Percentiles rank a stretch among this genome's conserved stretches.
Evolutionary conservation across 2,888 invertebrate genomes (phyloP).

Genomic region (Rotaria macrura): DNA sequence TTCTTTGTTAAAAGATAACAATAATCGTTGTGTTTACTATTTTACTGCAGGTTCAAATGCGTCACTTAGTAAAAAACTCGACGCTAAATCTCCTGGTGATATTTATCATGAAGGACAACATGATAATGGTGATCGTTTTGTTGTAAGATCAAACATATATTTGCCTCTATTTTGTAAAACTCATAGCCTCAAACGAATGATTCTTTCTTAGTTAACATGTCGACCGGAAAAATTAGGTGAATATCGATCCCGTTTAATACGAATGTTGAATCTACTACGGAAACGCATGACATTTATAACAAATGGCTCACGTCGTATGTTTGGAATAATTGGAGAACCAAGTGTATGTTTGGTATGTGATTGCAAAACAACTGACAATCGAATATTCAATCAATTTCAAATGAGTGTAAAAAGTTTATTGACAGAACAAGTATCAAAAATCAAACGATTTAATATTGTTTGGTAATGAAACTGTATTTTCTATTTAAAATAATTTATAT

Average conservation of each 20-base stretch:
- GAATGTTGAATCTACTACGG: constrained; percentile 43
- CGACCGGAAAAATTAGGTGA: constrained; percentile 42
- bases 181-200: no score
- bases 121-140: constrained; percentile 21
- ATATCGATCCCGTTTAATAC: constrained; percentile 41
- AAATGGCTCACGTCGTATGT: constrained; percentile 46
- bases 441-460: constrained; percentile 47
- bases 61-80: constrained; percentile 45
- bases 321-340: constrained; percentile 48
- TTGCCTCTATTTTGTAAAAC: background rate
- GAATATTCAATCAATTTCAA: constrained; percentile 46
- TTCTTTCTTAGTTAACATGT: constrained; percentile 40
- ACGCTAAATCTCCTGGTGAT: constrained; percentile 40
- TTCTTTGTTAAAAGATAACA: no score
- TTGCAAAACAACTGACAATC: constrained; percentile 44
- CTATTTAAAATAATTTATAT: no score
- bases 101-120: constrained; percentile 39
- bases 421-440: constrained; percentile 44
- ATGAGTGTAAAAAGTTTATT: constrained; percentile 43
- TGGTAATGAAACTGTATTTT: constrained; percentile 38
- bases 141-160: constrained; percentile 5
- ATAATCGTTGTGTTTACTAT: no score
- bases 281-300: constrained; percentile 48
- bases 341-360: constrained; percentile 45
- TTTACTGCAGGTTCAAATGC: constrained; percentile 40